Base-by-base conservation (phyloP, 1,140 invertebrate species). In the Wasmannia auropunctata region DNA sequence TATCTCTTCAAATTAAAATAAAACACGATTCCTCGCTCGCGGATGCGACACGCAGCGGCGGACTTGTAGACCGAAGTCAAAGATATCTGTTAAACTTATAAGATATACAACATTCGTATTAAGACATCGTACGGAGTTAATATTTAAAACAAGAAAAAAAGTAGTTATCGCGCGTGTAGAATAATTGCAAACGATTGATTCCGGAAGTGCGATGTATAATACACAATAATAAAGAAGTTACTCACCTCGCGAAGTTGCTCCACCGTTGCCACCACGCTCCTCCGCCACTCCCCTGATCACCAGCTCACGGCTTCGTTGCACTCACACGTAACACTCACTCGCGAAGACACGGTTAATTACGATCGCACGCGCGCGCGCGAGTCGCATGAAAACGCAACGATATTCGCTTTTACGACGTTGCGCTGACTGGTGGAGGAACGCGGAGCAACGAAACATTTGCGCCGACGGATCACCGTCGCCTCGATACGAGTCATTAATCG, bases 401-500 rank as follows among this genome's bases (percentile, higher is more conserved):
- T 67, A 67, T 43, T 25, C 37, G 37, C n/a, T 67, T 67, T 67
- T 67, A 67, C 63, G 63, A 67, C 63, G 37, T 67, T 8, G 22
- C 63, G 22, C 22, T 46, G n/a, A n/a, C n/a, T n/a, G n/a, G n/a
- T n/a, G 40, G 14, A 67, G 1, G 63, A 67, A 67, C 22, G n/a
- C n/a, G n/a, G n/a, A 16, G 22, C 22, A n/a, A 25, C 37, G 63
- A 46, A 67, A 67, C 63, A 28, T 67, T 67, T 46, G 11, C 37
- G 6, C 63, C 22, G 63, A 67, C 10, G 37, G 37, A 67, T 46
- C 63, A 34, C 63, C 63, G 37, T 46, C 63, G 37, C 40, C 63
- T 28, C 63, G 63, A 67, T 46, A 67, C 37, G 63, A 46, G 63
- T 46, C 63, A 67, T 67, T 67, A 67, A 67, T 43, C 63, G 63